Percentiles rank a stretch among this genome's conserved stretches.
These are phyloP conservation scores for Hanleya hanleyi DNA, from an alignment of 2,888 invertebrate species.

Conservation along the genomic window DNA sequence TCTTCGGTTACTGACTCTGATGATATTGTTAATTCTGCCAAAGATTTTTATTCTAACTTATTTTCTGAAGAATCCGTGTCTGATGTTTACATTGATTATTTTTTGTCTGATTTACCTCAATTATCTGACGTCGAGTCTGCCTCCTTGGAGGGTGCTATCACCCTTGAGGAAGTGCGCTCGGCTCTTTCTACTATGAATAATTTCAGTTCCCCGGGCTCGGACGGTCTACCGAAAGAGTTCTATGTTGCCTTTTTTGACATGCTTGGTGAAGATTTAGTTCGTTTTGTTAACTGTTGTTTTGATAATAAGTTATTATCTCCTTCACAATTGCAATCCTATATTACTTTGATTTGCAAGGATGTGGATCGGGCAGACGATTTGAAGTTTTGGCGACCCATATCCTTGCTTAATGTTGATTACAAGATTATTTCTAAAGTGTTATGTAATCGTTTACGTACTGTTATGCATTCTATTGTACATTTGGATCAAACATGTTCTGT, in stretches of 20 bases:
- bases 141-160: neutral
- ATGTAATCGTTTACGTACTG: conserved; percentile 30
- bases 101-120: conserved; percentile 8
- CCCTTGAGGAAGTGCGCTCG: neutral
- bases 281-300: neutral
- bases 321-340: neutral
- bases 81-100: neutral
- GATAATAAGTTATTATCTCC: neutral
- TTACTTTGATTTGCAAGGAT: conserved; percentile 43
- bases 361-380: conserved; percentile 21
- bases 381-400: conserved; percentile 45
- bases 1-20: neutral
- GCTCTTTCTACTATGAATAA: conserved; percentile 6
- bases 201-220: conserved; percentile 9
- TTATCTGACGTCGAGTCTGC: neutral
- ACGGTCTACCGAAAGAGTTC: conserved; percentile 16
- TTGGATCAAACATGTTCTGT: conserved; percentile 44
- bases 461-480: conserved; percentile 33
- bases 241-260: conserved; percentile 11
- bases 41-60: neutral
- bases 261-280: neutral
- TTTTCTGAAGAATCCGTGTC: neutral
- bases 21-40: neutral
- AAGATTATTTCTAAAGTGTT: conserved; percentile 44
- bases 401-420: conserved; percentile 42